Conservation (phyloP, 1,140 invertebrate genomes). For the Rhopalosiphum maidis region DNA sequence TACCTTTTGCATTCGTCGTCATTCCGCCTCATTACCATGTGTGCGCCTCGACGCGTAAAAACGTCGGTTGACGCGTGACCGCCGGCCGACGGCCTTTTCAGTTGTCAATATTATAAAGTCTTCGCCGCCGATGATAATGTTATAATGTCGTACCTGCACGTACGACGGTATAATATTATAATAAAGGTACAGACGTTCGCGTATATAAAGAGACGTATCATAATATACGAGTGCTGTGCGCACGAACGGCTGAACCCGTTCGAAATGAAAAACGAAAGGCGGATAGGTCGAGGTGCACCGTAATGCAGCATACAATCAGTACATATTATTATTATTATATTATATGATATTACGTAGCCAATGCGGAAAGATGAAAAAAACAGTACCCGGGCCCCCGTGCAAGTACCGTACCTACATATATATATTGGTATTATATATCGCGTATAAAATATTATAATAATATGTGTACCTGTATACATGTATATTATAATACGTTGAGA, state of each 20-base stretch:
- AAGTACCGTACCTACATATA: not conserved
- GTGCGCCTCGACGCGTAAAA: slow-evolving; percentile 41
- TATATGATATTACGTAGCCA: not conserved
- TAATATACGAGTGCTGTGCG: not conserved
- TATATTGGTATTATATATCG: not conserved
- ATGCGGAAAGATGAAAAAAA: not conserved
- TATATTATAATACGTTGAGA: not conserved
- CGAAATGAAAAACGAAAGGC: not conserved
- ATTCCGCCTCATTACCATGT: slow-evolving; percentile 42
- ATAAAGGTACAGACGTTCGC: not conserved
- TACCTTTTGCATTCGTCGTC: not conserved
- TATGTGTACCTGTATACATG: not conserved
- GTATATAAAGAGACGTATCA: not conserved
- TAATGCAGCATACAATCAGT: too few relatives aligned
- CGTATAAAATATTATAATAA: not conserved
- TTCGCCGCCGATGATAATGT: slow-evolving; percentile 26
- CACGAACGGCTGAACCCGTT: not conserved
- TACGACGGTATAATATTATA: not conserved
- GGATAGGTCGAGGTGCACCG: not conserved
- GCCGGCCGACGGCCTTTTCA: slow-evolving; percentile 28
- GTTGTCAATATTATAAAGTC: slow-evolving; percentile 19
- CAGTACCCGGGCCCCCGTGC: not conserved
- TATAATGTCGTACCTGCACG: not conserved
- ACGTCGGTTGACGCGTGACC: slow-evolving; percentile 27
- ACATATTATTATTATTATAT: not conserved